A percentile compares a stretch with the other conserved stretches of the same genome.
Conservation (phyloP, 2,113 vertebrate species). For the Xenopus laevis region DNA sequence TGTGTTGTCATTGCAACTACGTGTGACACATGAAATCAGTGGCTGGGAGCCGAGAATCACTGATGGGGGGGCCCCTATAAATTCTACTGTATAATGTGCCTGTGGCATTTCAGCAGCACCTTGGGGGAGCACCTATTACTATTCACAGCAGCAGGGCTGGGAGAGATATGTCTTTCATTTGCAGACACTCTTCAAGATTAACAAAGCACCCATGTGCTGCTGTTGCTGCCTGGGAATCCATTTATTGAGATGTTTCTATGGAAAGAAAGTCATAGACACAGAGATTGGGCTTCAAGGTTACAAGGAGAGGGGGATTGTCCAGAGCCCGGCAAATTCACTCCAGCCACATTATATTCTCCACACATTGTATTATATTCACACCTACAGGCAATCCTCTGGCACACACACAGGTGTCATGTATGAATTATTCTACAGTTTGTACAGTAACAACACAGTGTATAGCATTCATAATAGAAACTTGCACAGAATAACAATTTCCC, state of each 20-base stretch:
- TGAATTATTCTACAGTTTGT: no score
- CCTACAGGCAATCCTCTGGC: no score
- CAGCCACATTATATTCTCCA: no score
- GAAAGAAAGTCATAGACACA: not conserved
- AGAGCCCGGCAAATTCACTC: no score
- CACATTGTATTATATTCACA: no score
- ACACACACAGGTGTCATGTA: no score
- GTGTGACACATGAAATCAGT: slow-evolving; percentile 44
- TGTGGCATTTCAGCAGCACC: slow-evolving; percentile 8
- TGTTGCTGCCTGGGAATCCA: slow-evolving; percentile 1
- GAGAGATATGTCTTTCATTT: slow-evolving; percentile 31
- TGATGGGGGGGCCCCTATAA: slow-evolving; percentile 19
- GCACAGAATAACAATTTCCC: no score
- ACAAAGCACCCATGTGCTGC: slow-evolving; percentile 24
- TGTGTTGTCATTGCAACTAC: slow-evolving; percentile 40
- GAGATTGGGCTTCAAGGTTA: slow-evolving; percentile 28
- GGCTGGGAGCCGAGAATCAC: slow-evolving; percentile 33
- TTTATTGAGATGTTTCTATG: slow-evolving; percentile 10
- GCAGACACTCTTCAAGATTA: slow-evolving; percentile 23
- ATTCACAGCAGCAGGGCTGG: slow-evolving; percentile 21
- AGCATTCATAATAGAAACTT: no score
- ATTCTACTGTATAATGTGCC: slow-evolving; percentile 22
- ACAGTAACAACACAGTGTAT: no score
- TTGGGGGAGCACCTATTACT: slow-evolving; percentile 18
- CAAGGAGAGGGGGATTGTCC: no score